Conservation (phyloP, 1,140 invertebrate genomes). For the Lepidotrigona ventralis region DNA sequence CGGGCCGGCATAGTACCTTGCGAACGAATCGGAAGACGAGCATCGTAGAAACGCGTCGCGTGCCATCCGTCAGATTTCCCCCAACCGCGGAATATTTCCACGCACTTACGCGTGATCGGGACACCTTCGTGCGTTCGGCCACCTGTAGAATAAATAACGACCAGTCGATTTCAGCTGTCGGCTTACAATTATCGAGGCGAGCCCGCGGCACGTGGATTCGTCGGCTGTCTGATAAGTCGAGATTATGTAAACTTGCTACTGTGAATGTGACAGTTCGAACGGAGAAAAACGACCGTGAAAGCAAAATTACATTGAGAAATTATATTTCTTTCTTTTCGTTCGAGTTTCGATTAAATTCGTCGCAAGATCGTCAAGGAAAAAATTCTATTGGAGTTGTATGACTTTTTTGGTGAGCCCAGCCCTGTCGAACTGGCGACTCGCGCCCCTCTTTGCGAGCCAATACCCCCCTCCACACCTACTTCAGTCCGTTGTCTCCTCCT, state of each 20-base stretch:
- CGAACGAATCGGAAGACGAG: background rate
- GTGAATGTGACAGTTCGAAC: background rate
- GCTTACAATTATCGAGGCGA: background rate
- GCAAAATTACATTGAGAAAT: background rate
- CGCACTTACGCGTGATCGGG: constrained; percentile 11
- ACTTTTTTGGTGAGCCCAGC: too few relatives aligned
- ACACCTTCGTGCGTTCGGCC: constrained; percentile 42
- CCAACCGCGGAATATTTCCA: constrained; percentile 8
- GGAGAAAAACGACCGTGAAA: background rate
- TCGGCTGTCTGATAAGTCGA: background rate
- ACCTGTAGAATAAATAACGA: constrained; percentile 68
- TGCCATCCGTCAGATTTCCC: too few relatives aligned
- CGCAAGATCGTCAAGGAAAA: too few relatives aligned
- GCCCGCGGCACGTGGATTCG: constrained; percentile 5
- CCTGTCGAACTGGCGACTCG: too few relatives aligned
- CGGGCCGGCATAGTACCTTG: background rate
- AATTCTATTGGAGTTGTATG: too few relatives aligned
- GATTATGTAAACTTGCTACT: constrained; percentile 6
- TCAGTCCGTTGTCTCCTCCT: too few relatives aligned
- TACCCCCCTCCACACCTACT: too few relatives aligned
- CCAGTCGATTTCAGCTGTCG: constrained; percentile 40
- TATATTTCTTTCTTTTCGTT: background rate
- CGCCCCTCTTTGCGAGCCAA: too few relatives aligned
- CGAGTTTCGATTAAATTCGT: too few relatives aligned
- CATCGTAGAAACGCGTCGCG: background rate